Evolutionary conservation across 30 jellyfish, hydroid and myxozoan species (phyloP).

Genomic region (Aurelia coerulea): DNA sequence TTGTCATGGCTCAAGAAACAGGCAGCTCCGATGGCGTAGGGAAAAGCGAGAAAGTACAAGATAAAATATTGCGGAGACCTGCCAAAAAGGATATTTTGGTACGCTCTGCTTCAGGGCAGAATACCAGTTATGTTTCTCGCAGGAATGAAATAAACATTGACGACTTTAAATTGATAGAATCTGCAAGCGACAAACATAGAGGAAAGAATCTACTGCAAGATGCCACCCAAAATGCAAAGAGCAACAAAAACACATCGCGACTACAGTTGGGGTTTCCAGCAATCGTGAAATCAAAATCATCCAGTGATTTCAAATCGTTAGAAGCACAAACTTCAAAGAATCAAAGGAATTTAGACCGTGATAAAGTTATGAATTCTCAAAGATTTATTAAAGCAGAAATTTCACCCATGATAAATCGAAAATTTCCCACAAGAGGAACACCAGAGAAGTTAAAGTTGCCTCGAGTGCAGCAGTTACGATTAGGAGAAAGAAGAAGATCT

Average conservation of each 20-base stretch:
- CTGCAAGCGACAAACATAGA: neutral
- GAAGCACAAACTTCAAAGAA: neutral
- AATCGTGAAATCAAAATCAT: constrained; percentile 24
- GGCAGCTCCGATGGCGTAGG: too few species aligned
- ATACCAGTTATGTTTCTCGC: too few species aligned
- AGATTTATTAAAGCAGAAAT: constrained; percentile 6
- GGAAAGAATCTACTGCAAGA: neutral
- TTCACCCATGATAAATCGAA: constrained; percentile 27
- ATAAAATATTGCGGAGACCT: too few species aligned
- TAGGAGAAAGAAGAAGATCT: constrained; percentile 36
- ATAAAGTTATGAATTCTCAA: neutral
- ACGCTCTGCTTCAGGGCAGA: too few species aligned
- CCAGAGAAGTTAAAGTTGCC: constrained; percentile 18
- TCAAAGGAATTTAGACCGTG: neutral
- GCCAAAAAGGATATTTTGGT: too few species aligned
- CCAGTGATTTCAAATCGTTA: neutral
- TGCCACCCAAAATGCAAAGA: neutral
- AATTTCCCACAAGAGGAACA: neutral
- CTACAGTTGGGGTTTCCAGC: constrained; percentile 1
- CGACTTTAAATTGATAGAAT: too few species aligned
- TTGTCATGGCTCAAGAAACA: too few species aligned
- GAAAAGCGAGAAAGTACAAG: too few species aligned
- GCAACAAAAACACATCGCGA: neutral
- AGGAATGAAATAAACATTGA: too few species aligned
- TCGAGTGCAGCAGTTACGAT: constrained; percentile 8